Percentiles rank a stretch among this genome's conserved stretches.
Evolutionary conservation across 2,888 invertebrate genomes (phyloP).

Genomic region (Buathra laborator): DNA sequence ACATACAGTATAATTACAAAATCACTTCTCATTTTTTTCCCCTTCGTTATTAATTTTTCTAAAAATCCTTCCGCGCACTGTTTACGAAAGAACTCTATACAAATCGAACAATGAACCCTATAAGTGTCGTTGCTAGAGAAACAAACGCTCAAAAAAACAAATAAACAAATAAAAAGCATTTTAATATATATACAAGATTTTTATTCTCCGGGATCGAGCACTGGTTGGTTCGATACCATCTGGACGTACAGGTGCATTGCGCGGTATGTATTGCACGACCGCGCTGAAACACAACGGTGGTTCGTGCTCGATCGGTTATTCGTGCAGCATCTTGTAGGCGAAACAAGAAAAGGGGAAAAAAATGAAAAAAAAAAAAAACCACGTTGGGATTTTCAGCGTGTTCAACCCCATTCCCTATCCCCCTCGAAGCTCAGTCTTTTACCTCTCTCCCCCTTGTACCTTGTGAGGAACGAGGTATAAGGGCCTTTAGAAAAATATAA

Average conservation of each 20-base stretch:
- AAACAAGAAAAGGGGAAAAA: constrained; percentile 17
- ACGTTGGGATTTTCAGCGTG: constrained; percentile 41
- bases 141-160: background rate
- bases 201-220: background rate
- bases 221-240: constrained; percentile 35
- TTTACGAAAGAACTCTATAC: background rate
- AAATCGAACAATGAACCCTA: background rate
- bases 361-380: background rate
- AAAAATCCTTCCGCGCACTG: too few relatives aligned
- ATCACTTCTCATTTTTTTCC: too few relatives aligned
- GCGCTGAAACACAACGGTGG: constrained; percentile 15
- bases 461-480: background rate
- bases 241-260: constrained; percentile 24
- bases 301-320: constrained; percentile 62
- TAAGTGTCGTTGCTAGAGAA: background rate
- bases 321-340: constrained; percentile 53
- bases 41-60: too few relatives aligned
- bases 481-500: constrained; percentile 51
- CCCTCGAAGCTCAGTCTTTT: background rate
- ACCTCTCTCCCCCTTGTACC: background rate
- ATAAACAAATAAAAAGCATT: background rate
- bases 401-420: constrained; percentile 30
- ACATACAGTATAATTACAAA: too few relatives aligned
- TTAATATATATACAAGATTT: background rate
- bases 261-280: constrained; percentile 19